Conservation (phyloP, 2,113 vertebrate species). For the Hippocampus barbouri region DNA sequence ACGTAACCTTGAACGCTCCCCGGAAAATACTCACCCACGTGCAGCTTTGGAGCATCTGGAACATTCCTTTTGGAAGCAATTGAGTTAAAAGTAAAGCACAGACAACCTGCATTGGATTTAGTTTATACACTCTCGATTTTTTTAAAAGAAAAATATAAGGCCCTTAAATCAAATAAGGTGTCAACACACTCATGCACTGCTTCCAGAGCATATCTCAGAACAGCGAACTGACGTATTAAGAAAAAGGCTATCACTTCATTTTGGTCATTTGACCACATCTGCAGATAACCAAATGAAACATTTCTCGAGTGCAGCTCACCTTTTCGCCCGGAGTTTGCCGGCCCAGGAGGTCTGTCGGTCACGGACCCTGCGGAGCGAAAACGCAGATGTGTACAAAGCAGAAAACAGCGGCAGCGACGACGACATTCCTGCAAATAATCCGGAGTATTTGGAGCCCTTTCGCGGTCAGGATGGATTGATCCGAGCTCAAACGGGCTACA, state of each 20-base stretch:
- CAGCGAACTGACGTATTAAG: background rate
- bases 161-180: slow-evolving; percentile 36
- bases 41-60: slow-evolving; percentile 56
- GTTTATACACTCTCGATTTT: slow-evolving; percentile 15
- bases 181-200: slow-evolving; percentile 1
- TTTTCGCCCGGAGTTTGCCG: slow-evolving; percentile 91
- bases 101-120: slow-evolving; percentile 44
- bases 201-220: slow-evolving; percentile 4
- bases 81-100: slow-evolving; percentile 61
- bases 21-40: slow-evolving; percentile 67
- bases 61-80: slow-evolving; percentile 59
- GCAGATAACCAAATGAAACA: background rate
- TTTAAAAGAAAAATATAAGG: slow-evolving; percentile 16
- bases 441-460: background rate
- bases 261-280: background rate
- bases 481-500: background rate
- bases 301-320: slow-evolving; percentile 85
- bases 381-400: slow-evolving; percentile 15
- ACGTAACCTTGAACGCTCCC: slow-evolving; percentile 21
- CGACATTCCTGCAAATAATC: background rate
- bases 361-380: slow-evolving; percentile 81
- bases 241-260: background rate
- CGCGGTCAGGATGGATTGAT: background rate
- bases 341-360: slow-evolving; percentile 90
- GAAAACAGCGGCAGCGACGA: slow-evolving; percentile 1